Evolutionary conservation across 2,888 invertebrate species (phyloP).

Genomic region (Dioctria linearis): DNA sequence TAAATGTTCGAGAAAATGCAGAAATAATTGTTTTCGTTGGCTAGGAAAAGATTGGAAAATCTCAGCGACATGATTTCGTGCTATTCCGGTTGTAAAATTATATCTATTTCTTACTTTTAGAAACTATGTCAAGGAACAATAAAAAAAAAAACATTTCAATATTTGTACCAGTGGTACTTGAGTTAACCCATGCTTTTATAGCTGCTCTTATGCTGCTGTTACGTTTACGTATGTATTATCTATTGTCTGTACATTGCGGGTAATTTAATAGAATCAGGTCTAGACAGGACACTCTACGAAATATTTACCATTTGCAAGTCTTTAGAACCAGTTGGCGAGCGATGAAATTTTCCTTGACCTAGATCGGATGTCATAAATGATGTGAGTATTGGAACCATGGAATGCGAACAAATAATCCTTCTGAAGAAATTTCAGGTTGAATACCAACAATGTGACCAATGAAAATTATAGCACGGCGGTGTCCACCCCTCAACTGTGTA

Average conservation of each 20-base stretch:
- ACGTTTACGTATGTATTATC: too few species aligned
- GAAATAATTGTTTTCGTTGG: constrained; percentile 36
- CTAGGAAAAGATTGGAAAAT: too few species aligned
- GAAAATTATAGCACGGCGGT: constrained; percentile 92
- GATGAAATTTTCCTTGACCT: constrained; percentile 97
- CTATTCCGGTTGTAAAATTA: too few species aligned
- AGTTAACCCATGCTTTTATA: constrained; percentile 93
- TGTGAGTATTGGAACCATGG: constrained; percentile 99
- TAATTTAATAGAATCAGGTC: constrained; percentile 88
- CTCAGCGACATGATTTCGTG: too few species aligned
- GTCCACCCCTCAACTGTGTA: constrained; percentile 99
- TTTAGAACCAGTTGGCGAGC: constrained; percentile 93
- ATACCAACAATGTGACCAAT: constrained; percentile 92
- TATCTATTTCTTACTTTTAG: constrained; percentile 84
- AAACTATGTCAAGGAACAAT: constrained; percentile 68
- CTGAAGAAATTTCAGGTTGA: constrained; percentile 91
- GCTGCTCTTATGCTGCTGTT: too few species aligned
- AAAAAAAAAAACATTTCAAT: too few species aligned
- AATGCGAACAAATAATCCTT: constrained; percentile 97
- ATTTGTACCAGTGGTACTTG: too few species aligned
- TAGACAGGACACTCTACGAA: constrained; percentile 93
- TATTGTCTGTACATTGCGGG: constrained; percentile 94
- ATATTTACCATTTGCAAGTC: constrained; percentile 99
- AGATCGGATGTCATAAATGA: constrained; percentile 99
- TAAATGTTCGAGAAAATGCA: constrained; percentile 3